Percentiles rank a stretch among this genome's conserved stretches.
These are phyloP conservation scores for Sipha maydis DNA, from an alignment of 2,888 invertebrate genomes.

Conservation along the genomic window DNA sequence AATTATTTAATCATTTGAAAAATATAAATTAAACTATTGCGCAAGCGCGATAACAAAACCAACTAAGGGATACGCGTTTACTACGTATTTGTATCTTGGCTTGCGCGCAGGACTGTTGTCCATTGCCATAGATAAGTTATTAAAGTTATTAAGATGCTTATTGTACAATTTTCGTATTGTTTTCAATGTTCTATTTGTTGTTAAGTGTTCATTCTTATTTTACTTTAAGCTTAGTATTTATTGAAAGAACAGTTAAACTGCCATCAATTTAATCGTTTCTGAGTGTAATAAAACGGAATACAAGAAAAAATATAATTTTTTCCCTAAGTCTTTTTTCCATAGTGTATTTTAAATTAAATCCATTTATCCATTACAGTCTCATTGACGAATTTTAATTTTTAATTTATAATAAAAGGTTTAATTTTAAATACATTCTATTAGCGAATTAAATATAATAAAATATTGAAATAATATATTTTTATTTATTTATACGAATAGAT, in stretches of 20 bases:
- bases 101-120: slow-evolving; percentile 34
- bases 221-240: slow-evolving; percentile 56
- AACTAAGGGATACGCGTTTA: neutral
- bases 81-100: neutral
- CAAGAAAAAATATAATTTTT: slow-evolving; percentile 41
- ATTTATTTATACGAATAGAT: neutral
- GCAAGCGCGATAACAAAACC: slow-evolving; percentile 4
- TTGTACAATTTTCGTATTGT: slow-evolving; percentile 56
- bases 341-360: slow-evolving; percentile 7
- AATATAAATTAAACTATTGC: slow-evolving; percentile 12
- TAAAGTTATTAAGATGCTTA: slow-evolving; percentile 58
- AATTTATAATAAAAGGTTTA: slow-evolving; percentile 37
- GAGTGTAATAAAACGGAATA: slow-evolving; percentile 57
- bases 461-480: slow-evolving; percentile 40
- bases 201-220: slow-evolving; percentile 61
- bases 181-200: slow-evolving; percentile 60
- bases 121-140: slow-evolving; percentile 41
- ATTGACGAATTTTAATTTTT: slow-evolving; percentile 44
- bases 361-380: slow-evolving; percentile 29
- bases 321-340: slow-evolving; percentile 31
- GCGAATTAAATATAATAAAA: slow-evolving; percentile 39
- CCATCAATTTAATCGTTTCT: slow-evolving; percentile 60
- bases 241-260: slow-evolving; percentile 57
- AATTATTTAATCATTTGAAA: slow-evolving; percentile 31
- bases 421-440: slow-evolving; percentile 42